phyloP scores from a whole-genome alignment of 2,888 invertebrate species.

The Monoplex corrugatus region DNA sequence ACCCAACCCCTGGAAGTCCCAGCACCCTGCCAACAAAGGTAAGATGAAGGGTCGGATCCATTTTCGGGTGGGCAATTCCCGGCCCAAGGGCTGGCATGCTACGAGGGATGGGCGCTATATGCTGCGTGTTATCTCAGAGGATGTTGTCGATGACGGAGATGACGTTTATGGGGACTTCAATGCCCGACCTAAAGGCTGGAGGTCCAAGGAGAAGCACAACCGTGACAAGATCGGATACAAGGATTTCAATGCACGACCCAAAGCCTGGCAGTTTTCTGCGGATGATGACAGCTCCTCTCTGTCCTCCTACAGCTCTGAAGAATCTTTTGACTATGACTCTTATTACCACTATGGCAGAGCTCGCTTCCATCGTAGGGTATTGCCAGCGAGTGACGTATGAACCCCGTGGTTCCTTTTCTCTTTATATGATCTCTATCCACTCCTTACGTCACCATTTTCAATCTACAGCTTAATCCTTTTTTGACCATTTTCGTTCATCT shows the following conservation, averaged over 20 bases:
- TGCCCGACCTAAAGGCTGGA: neutral
- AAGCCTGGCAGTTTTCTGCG: neutral
- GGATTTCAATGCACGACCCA: constrained; percentile 13
- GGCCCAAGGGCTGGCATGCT: no score
- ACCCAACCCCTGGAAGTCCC: constrained; percentile 65
- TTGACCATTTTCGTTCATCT: no score
- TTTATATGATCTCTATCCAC: neutral
- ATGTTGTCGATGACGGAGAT: neutral
- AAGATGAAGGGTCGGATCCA: no score
- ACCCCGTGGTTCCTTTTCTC: no score
- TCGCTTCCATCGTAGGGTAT: constrained; percentile 1
- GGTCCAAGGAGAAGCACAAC: neutral
- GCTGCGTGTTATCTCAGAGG: no score
- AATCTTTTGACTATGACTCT: constrained; percentile 37
- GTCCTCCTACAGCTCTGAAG: constrained; percentile 40
- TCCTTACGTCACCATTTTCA: no score
- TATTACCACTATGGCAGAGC: constrained; percentile 33
- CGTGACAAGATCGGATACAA: neutral
- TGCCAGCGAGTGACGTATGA: constrained; percentile 39
- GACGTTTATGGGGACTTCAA: constrained; percentile 18
- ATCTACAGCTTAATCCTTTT: no score
- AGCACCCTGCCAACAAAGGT: no score
- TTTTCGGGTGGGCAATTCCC: no score
- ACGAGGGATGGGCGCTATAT: no score
- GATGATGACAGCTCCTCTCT: constrained; percentile 35